Evolutionary conservation across 2,888 invertebrate genomes (phyloP), one percentile per base, ranked within the genome.

Genomic region (Phaedon cochleariae): DNA sequence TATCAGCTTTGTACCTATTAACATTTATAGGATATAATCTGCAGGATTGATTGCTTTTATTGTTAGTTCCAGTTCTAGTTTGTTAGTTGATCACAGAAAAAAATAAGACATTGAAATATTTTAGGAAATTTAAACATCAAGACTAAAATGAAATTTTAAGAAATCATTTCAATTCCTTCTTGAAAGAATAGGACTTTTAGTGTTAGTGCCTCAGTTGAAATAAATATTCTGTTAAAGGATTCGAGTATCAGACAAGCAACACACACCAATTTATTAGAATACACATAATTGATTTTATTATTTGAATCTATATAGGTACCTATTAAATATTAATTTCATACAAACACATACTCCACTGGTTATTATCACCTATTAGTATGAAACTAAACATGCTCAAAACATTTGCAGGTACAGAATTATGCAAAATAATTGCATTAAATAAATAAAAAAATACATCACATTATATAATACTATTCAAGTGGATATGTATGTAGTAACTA

Each of bases 381-480:
- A 18, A 22, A 29, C 1, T 10, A 55, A 58, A 29, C 51, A 52
- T 51, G 58, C 57, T 55, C 18, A 29, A 15, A 51, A 15, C 51
- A 52, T 26, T 41, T 22, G 49, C 53, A 58, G 51, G 51, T 62
- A 62, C 62, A 58, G 41, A 34, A 26, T 58, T 22, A 49, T 62
- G 57, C 37, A 51, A 49, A 57, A 29, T 5, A 55, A 6, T 46
- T 41, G 31, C 26, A 41, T 18, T 20, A 37, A 26, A 26, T 58
- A 51, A 51, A 61, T 45, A 51, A 31, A 52, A 18, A 45, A 26
- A 53, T 45, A 37, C n/a, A 61, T 54, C 46, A 62, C 46, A 62
- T 55, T 34, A 55, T 31, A 37, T 55, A 37, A 53, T 54, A 62
- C 17, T 41, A 51, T 22, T 37, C 51, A 53, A 48, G 54, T 17